Evolutionary conservation across 2,113 vertebrate genomes (phyloP).

Genomic region (Damaliscus lunatus): DNA sequence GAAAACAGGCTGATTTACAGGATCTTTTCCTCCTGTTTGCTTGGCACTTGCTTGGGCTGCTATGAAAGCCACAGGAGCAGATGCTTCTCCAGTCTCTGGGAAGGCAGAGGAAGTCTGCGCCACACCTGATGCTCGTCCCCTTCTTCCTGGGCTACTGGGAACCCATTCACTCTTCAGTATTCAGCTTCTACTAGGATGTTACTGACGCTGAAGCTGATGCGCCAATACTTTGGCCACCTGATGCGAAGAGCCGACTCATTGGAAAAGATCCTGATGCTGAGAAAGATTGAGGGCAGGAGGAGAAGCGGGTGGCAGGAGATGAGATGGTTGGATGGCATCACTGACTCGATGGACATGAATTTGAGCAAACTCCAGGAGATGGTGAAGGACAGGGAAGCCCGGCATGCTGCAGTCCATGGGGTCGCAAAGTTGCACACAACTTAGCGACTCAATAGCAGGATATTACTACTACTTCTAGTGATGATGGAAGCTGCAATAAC

Average conservation of each 20-base stretch:
- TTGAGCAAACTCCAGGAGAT: not conserved
- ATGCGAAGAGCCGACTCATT: not conserved
- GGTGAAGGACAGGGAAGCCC: not conserved
- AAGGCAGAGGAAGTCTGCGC: not conserved
- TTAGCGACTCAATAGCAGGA: not conserved
- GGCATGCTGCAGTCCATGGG: not conserved
- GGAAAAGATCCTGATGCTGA: not conserved
- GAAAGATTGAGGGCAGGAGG: not conserved
- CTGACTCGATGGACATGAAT: not conserved
- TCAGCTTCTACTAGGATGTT: not conserved
- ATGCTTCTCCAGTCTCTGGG: not conserved
- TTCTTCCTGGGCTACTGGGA: not conserved
- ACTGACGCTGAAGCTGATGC: not conserved
- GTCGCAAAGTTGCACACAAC: not conserved
- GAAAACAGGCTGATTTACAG: not conserved
- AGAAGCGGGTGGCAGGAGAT: not conserved
- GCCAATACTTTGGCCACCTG: not conserved
- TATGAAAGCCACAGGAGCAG: not conserved
- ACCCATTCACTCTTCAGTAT: not conserved
- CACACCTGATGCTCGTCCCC: not conserved
- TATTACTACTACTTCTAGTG: not conserved
- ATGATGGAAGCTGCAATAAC: rapidly evolving
- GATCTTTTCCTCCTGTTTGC: not conserved
- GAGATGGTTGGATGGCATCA: not conserved
- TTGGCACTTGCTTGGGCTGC: not conserved